Base-by-base conservation (phyloP, 2,113 vertebrate genomes). In the Amia ocellicauda region DNA sequence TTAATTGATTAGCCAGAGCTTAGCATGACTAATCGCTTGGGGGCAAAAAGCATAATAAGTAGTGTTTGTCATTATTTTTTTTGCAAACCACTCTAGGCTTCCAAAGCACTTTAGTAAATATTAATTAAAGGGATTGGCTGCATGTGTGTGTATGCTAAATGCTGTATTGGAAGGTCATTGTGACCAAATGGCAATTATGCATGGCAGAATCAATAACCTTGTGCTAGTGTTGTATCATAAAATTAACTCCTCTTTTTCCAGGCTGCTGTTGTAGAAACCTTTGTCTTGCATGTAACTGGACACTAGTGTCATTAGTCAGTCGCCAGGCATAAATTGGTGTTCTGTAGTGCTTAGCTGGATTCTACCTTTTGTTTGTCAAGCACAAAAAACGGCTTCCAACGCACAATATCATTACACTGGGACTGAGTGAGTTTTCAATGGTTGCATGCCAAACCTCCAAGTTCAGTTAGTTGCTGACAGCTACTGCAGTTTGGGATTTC, bases 1-100 rank as follows among this genome's bases (percentile, higher is more conserved):
- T 80, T 83, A 79, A 83, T 86, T 80, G 63, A 76, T 87, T 77
- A 79, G 75, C 75, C 69, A 73, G 42, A 58, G 19, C 51, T 75
- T 80, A 77, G 72, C 68, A 64, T 10, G 55, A 62, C 63, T 4
- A 0, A n/a, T 65, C 62, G 58, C 78, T 78, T 45, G 66, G 52
- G 74, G 72, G 62, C 62, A 77, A 66, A 69, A 60, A 63, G 41
- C 58, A 64, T 31, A 0, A 68, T 66, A 68, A 69, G 71, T 61
- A 54, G 20, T 68, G 60, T 76, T 54, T 68, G 62, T 47, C 55
- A 70, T 70, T 72, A 17, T 59, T 0, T 75, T 75, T 75, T 57
- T 58, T 66, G 69, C 68, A 71, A 70, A 55, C 70, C 65, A 64
- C 78, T 78, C 58, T 31, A 69, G 65, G 60, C 55, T 62, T 69